phyloP scores from a whole-genome alignment of 2,888 invertebrate species.

The Eilema sororculum region DNA sequence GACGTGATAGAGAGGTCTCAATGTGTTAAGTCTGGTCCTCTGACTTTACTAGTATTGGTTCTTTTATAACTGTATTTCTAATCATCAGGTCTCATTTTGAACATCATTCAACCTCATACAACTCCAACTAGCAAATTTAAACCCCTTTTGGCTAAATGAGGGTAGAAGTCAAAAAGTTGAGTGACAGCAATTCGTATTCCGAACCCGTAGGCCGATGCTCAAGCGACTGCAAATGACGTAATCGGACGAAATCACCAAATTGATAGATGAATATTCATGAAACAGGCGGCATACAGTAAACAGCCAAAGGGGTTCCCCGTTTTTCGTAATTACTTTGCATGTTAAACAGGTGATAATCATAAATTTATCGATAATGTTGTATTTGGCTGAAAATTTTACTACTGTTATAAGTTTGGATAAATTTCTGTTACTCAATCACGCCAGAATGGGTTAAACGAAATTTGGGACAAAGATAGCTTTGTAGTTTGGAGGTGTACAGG shows the following conservation, averaged over 20 bases:
- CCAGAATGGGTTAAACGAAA: too few relatives aligned
- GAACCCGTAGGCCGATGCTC: conserved; percentile 1
- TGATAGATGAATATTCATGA: conserved; percentile 20
- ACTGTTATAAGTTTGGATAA: too few relatives aligned
- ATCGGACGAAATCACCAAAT: conserved; percentile 18
- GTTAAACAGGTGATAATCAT: neutral
- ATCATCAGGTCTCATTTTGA: too few relatives aligned
- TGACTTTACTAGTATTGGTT: too few relatives aligned
- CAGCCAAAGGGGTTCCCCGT: neutral
- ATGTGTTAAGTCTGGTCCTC: too few relatives aligned
- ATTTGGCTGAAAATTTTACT: too few relatives aligned
- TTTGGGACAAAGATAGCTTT: too few relatives aligned
- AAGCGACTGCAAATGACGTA: conserved; percentile 19
- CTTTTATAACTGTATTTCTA: too few relatives aligned
- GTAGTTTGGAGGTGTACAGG: too few relatives aligned
- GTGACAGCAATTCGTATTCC: conserved; percentile 14
- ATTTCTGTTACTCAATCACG: too few relatives aligned
- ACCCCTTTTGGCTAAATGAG: conserved; percentile 5
- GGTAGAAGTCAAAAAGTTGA: neutral
- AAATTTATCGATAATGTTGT: neutral
- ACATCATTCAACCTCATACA: neutral
- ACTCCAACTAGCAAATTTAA: neutral
- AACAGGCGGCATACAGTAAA: neutral
- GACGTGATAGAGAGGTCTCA: too few relatives aligned
- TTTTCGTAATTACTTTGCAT: conserved; percentile 6